Evolutionary conservation across 2,888 invertebrate genomes (phyloP).

Genomic region (Dasysyrphus albostriatus): DNA sequence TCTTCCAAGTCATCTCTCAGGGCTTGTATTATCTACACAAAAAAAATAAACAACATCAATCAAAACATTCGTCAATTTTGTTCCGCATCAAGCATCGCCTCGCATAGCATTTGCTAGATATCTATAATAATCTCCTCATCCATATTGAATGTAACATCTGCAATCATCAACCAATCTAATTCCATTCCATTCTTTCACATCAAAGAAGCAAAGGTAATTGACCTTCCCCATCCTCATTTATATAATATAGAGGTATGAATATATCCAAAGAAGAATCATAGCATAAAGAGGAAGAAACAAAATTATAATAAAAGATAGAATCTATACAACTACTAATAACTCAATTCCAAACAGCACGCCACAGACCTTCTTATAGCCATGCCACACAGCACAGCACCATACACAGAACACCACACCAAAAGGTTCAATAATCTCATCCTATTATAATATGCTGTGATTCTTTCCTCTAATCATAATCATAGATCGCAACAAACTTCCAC

Average conservation of each 20-base stretch:
- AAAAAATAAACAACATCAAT: background rate
- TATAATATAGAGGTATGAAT: background rate
- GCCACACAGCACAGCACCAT: background rate
- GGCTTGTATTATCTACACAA: too few species aligned
- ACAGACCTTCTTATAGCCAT: background rate
- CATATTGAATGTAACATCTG: slow-evolving; percentile 44
- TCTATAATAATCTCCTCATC: background rate
- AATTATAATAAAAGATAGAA: slow-evolving; percentile 47
- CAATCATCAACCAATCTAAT: slow-evolving; percentile 42
- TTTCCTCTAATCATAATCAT: slow-evolving; percentile 36
- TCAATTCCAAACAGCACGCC: slow-evolving; percentile 50
- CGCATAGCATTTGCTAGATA: slow-evolving; percentile 4
- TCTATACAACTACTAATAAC: slow-evolving; percentile 46
- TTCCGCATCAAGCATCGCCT: background rate
- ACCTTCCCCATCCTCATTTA: slow-evolving; percentile 36
- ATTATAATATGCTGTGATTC: slow-evolving; percentile 4
- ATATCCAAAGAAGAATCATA: slow-evolving; percentile 20
- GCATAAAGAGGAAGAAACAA: slow-evolving; percentile 13
- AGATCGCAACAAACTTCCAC: slow-evolving; percentile 43
- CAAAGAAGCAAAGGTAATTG: slow-evolving; percentile 48
- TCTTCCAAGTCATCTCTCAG: too few species aligned
- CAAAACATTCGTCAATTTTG: slow-evolving; percentile 8
- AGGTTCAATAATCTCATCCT: slow-evolving; percentile 54
- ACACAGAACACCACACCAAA: background rate
- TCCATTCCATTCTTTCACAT: slow-evolving; percentile 46